These are phyloP conservation scores for Ochotona curzoniae DNA, from an alignment of 2,113 vertebrate species.

Conservation along the genomic window DNA sequence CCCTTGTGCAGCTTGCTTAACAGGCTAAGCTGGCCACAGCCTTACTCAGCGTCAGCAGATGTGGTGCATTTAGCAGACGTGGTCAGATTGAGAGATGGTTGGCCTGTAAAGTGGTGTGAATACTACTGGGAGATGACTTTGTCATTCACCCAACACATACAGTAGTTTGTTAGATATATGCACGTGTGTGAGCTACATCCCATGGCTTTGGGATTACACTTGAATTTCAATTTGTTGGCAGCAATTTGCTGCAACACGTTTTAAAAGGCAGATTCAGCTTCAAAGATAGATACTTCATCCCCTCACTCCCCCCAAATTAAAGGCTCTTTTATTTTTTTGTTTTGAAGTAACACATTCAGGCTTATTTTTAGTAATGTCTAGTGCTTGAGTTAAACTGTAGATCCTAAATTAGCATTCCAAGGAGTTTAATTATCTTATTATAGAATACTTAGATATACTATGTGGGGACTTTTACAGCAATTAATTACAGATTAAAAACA, in stretches of 20 bases:
- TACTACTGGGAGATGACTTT: not conserved
- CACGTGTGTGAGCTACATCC: conserved; percentile 15
- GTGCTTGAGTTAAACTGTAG: conserved; percentile 79
- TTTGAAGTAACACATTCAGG: conserved; percentile 69
- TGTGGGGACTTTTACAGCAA: conserved; percentile 78
- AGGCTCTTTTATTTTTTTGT: conserved; percentile 22
- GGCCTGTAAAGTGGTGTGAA: conserved; percentile 36
- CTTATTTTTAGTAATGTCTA: conserved; percentile 63
- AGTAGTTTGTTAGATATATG: conserved; percentile 32
- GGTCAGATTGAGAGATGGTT: not conserved
- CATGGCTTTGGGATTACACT: conserved; percentile 42
- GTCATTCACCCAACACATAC: not conserved
- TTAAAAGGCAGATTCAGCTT: conserved; percentile 56
- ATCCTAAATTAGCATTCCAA: conserved; percentile 76
- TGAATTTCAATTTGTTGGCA: conserved; percentile 47
- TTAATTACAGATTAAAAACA: conserved; percentile 79
- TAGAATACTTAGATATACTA: conserved; percentile 77
- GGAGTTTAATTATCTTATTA: conserved; percentile 81
- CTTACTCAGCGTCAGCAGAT: conserved; percentile 41
- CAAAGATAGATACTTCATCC: not conserved
- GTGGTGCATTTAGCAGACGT: not conserved
- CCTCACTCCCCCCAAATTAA: not conserved
- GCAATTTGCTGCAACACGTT: conserved; percentile 56
- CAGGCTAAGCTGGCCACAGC: not conserved
- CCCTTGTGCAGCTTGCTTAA: not conserved